Conservation (phyloP, 2,888 invertebrate genomes). For the Lampropteryx suffumata region DNA sequence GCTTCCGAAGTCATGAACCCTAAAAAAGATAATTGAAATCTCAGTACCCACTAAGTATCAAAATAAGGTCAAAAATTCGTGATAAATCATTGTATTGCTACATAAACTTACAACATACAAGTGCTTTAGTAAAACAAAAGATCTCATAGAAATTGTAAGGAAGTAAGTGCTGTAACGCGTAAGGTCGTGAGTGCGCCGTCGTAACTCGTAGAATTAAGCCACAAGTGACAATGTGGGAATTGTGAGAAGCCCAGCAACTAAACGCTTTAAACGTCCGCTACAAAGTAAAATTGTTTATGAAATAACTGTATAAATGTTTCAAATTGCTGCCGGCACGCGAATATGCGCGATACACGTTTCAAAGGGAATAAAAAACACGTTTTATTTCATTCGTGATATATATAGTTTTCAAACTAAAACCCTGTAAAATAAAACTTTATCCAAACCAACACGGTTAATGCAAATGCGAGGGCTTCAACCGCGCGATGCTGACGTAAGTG, state of each 20-base stretch:
- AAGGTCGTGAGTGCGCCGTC: constrained; percentile 11
- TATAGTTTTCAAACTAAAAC: no score
- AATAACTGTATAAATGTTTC: constrained; percentile 15
- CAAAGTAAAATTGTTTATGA: constrained; percentile 16
- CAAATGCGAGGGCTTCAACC: no score
- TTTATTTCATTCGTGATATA: not conserved
- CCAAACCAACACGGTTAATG: no score
- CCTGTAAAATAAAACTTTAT: no score
- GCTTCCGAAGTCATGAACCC: no score
- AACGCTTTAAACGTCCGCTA: constrained; percentile 19
- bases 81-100: not conserved
- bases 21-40: no score
- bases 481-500: no score
- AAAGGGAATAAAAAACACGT: not conserved
- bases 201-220: constrained; percentile 20
- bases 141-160: constrained; percentile 4
- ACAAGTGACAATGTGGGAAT: constrained; percentile 28
- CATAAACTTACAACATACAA: constrained; percentile 11
- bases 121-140: constrained; percentile 11
- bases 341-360: constrained; percentile 1
- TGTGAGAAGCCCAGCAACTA: constrained; percentile 18
- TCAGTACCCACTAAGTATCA: not conserved
- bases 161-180: constrained; percentile 6
- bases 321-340: no score
- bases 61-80: no score